Evolutionary conservation across 2,113 vertebrate genomes (phyloP).

Genomic region (Chloroceryle aenea): DNA sequence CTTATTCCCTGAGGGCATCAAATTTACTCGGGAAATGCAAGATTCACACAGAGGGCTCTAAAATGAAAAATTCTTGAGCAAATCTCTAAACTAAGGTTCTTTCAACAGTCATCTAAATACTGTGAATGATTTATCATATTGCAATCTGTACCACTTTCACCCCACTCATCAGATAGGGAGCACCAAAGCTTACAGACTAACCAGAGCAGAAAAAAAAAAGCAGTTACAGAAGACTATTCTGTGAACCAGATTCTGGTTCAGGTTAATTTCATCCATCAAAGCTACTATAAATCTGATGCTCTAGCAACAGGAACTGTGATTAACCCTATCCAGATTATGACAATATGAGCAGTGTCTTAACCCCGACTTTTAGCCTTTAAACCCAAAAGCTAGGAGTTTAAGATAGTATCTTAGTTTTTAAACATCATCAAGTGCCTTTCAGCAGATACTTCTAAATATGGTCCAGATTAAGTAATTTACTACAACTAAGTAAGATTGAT

Average conservation of each 20-base stretch:
- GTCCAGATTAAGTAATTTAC: not conserved
- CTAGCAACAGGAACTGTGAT: not conserved
- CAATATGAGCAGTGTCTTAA: not conserved
- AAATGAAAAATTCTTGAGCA: not conserved
- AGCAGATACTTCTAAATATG: not conserved
- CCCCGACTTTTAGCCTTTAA: not conserved
- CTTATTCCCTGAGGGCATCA: not conserved
- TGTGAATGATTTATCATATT: rapidly evolving
- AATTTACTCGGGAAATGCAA: not conserved
- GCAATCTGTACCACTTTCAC: not conserved
- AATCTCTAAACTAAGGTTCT: not conserved
- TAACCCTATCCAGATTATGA: not conserved
- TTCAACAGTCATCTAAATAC: not conserved
- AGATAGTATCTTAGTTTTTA: not conserved
- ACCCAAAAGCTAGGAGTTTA: not conserved
- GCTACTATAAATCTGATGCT: not conserved
- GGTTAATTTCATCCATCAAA: not conserved
- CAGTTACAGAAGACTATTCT: not conserved
- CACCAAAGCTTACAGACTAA: not conserved
- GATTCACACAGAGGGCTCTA: not conserved
- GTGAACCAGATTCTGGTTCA: not conserved
- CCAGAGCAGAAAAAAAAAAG: not conserved
- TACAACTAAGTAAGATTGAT: not conserved
- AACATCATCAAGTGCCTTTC: not conserved
- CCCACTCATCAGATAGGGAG: not conserved